Base-by-base conservation (phyloP, 1,140 invertebrate species). In the Metopolophium dirhodum region DNA sequence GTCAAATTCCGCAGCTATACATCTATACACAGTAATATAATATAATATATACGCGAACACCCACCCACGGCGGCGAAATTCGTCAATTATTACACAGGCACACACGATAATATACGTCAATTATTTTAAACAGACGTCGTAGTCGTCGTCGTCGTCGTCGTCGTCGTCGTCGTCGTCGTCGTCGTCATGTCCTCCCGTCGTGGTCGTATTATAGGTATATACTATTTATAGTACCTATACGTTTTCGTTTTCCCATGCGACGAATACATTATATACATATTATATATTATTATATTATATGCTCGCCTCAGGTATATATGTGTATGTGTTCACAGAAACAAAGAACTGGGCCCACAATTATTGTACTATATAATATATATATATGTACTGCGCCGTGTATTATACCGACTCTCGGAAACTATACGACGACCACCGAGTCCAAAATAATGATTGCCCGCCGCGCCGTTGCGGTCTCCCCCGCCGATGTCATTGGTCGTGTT, bases 371-470 rank as follows among this genome's bases (percentile, higher is more conserved):
- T 61, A 61, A 14, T 18, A 86, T 26, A 45, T 45, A 87, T 49
- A 22, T 22, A 51, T 7, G 22, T 1, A 51, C 23, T 57, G 26
- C 22, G 11, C n/a, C 47, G 35, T 37, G 51, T 41, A 30, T 47
- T 49, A 26, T 37, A 77, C 68, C 20, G 35, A 49, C 91, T 49
- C 91, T 47, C 47, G 45, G 91, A 92, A 49, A 91, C 88, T 41
- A 90, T 82, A 83, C 47, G 26, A 88, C 82, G 91, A 54, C 82
- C 82, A 41, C 23, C 91, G 82, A 85, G 49, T 85, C 91, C 91
- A 57, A 93, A 93, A 93, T 93, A 93, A 93, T 93, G 82, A 93
- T 93, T 92, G 88, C 37, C 91, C 91, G 45, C 47, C 35, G 88
- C 91, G 45, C 47, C 35, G 88, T 86, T 93, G 91, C 91, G 91